A percentile compares a stretch with the other conserved stretches of the same genome.
Evolutionary conservation across 2,888 invertebrate genomes (phyloP).

Genomic region (Ichneumon xanthorius): DNA sequence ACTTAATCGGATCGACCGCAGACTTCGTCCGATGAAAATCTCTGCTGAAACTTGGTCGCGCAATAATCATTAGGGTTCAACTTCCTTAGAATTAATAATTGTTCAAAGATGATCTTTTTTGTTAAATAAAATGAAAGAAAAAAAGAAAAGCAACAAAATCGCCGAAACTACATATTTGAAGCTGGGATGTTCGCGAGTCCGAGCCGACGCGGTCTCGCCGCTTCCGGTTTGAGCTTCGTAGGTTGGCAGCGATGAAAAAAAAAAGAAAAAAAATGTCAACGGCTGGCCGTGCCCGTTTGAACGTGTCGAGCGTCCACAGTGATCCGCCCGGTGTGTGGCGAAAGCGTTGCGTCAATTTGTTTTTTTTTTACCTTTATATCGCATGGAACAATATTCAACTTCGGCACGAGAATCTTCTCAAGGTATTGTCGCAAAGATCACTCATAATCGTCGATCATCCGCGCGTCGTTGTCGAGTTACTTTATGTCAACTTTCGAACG

Average conservation of each 20-base stretch:
- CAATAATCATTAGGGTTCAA: neutral
- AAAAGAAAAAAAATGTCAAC: constrained; percentile 6
- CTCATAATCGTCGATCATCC: neutral
- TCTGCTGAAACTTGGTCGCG: neutral
- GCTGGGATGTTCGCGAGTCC: neutral
- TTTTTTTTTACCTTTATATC: neutral
- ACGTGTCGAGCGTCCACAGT: constrained; percentile 21
- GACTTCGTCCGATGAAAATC: neutral
- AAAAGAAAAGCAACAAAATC: neutral
- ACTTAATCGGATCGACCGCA: neutral
- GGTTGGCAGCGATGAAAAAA: constrained; percentile 11
- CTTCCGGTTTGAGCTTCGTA: neutral
- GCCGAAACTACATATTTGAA: neutral
- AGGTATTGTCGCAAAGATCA: neutral
- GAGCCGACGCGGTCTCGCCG: neutral
- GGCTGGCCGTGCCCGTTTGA: constrained; percentile 18
- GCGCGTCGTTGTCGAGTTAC: neutral
- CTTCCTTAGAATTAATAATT: neutral
- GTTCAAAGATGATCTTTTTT: neutral
- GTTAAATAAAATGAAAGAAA: neutral
- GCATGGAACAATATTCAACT: neutral
- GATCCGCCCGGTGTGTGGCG: neutral
- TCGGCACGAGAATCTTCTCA: neutral
- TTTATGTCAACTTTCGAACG: constrained; percentile 34
- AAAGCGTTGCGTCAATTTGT: neutral